A percentile compares a stretch with the other conserved stretches of the same genome.
Conservation (phyloP, 2,113 vertebrate genomes). For the Prietella phreatophila region DNA sequence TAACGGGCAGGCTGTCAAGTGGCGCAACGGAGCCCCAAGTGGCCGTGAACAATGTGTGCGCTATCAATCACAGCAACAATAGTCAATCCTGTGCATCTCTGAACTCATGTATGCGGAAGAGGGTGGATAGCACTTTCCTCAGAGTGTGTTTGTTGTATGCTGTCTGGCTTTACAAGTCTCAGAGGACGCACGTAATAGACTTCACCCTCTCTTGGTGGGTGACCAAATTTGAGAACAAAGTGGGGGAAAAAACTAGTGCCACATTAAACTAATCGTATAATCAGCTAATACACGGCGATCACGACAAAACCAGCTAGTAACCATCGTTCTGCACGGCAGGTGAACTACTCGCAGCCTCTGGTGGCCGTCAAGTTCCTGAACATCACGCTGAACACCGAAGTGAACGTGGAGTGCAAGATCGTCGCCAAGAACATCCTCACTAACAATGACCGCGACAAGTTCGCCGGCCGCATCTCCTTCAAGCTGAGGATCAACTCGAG, state of each 20-base stretch:
- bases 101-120: not conserved
- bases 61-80: not conserved
- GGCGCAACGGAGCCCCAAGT: not conserved
- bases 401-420: conserved; percentile 84
- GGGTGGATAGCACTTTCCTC: not conserved
- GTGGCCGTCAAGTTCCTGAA: conserved; percentile 88
- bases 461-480: conserved; percentile 83
- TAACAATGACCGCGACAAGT: conserved; percentile 81
- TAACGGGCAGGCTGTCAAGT: not conserved
- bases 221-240: not conserved
- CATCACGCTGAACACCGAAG: conserved; percentile 75
- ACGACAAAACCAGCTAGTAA: too few relatives aligned
- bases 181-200: not conserved
- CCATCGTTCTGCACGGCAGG: conserved; percentile 62
- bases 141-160: not conserved
- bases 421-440: conserved; percentile 75
- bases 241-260: not conserved
- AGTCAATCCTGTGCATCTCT: not conserved
- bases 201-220: not conserved
- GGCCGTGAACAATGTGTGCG: not conserved
- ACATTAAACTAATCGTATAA: not conserved
- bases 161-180: not conserved
- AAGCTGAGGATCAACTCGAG: conserved; percentile 81
- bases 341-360: conserved; percentile 89
- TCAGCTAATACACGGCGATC: not conserved